Evolutionary conservation across 2,797 vertebrate genomes (phyloP), one percentile per base, ranked within the genome.

Genomic region (Rousettus madagascariensis): DNA sequence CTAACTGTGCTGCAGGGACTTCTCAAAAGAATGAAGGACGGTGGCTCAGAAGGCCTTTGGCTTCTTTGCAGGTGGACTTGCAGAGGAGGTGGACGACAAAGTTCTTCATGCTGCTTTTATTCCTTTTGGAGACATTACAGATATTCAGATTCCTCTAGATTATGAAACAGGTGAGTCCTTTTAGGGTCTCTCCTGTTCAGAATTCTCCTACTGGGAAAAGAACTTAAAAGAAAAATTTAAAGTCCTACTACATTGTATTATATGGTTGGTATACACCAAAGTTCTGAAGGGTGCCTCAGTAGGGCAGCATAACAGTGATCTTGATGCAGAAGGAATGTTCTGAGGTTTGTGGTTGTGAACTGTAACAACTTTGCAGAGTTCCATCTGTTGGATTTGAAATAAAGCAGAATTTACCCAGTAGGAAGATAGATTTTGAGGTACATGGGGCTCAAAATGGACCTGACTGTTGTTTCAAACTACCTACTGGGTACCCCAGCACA

Each of bases 141-240:
- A 99, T 98, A 99, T 99, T 98, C 99, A 99, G 98, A 99, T 99
- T 94, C 99, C 99, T 0, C 98, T 99, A 94, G 99, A 99, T 98
- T 99, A 99, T 98, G 99, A 99, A 98, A 99, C 99, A 0, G 99
- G 99, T 99, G 92, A 94, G 97, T 75, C 16, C 13, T 77, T 82
- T 80, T 82, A 49, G 2, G 49, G 17, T 63, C 6, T 46, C 72
- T 86, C 26, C 24, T 8, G 20, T 69, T 85, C 46, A 84, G 49
- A 96, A 79, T 79, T n/a, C 22, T 61, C 49, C 41, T 80, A 38
- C 33, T 71, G 38, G 55, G 46, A 65, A 95, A 79, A 96, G 2
- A 78, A 78, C 38, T 69, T 93, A 0, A 72, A 93, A 93, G 75
- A 83, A n/a, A 2, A 5, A 11, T 43, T 74, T 57, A 12, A 63